phyloP scores from a whole-genome alignment of 2,113 vertebrate species.

The Cyprinodon brontotheroides region DNA sequence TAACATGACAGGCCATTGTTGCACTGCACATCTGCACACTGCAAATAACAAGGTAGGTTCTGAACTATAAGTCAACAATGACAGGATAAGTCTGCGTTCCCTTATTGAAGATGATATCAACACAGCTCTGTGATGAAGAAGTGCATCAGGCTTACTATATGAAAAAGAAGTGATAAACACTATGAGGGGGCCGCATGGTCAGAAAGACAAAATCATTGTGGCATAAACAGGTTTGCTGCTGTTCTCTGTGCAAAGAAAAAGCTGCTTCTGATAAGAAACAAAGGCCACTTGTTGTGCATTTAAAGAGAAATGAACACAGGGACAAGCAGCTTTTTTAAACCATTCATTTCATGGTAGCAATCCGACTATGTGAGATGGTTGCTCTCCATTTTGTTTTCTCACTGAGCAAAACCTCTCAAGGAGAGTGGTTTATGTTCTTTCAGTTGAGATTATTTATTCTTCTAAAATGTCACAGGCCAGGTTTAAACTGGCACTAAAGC shows the following conservation, averaged over 20 bases:
- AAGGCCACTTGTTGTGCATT: constrained; percentile 41
- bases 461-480: constrained; percentile 41
- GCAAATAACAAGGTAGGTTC: constrained; percentile 59
- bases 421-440: constrained; percentile 44
- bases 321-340: constrained; percentile 35
- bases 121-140: constrained; percentile 60
- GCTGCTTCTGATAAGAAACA: constrained; percentile 52
- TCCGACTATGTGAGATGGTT: constrained; percentile 53
- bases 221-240: constrained; percentile 35
- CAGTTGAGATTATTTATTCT: constrained; percentile 59
- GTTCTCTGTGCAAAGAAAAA: constrained; percentile 36
- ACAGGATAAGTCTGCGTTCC: constrained; percentile 59
- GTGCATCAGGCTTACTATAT: constrained; percentile 59
- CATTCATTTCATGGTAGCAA: constrained; percentile 52
- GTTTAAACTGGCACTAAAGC: constrained; percentile 19
- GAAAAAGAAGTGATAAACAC: constrained; percentile 54
- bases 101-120: constrained; percentile 81
- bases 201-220: constrained; percentile 37
- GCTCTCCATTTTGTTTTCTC: constrained; percentile 68
- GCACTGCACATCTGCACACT: constrained; percentile 61
- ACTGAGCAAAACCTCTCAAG: constrained; percentile 61
- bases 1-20: constrained; percentile 53
- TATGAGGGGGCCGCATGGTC: constrained; percentile 31
- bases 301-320: constrained; percentile 47
- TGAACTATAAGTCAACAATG: constrained; percentile 67